These are phyloP conservation scores for Drosophila neonasuta DNA, from an alignment of 2,888 invertebrate species.

Conservation along the genomic window DNA sequence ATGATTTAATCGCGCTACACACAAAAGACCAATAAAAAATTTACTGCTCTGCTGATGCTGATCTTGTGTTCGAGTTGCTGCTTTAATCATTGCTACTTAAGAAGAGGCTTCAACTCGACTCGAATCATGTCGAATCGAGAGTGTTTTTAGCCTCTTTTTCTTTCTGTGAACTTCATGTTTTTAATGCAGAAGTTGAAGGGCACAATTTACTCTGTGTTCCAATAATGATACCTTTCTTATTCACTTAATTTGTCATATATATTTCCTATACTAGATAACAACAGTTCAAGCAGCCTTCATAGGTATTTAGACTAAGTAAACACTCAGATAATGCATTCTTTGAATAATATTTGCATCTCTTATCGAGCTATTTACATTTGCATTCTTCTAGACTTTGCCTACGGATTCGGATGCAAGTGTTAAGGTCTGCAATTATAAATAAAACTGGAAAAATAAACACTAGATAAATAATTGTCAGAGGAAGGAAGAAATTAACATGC, in stretches of 20 bases:
- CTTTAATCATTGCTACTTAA: conserved; percentile 17
- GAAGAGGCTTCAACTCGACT: conserved; percentile 1
- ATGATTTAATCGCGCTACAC: conserved; percentile 42
- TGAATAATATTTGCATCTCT: conserved; percentile 21
- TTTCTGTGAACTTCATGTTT: background rate
- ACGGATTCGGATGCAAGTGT: background rate
- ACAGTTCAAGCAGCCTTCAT: background rate
- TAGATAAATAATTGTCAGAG: background rate
- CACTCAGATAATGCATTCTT: background rate
- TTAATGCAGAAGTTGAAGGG: background rate
- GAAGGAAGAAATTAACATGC: conserved; percentile 3
- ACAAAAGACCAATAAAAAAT: conserved; percentile 15
- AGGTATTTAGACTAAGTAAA: conserved; percentile 6
- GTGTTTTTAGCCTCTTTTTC: conserved; percentile 7
- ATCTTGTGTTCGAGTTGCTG: conserved; percentile 2
- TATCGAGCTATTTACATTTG: conserved; percentile 5
- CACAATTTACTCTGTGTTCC: too few species aligned
- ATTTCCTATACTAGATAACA: too few species aligned
- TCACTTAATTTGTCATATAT: too few species aligned
- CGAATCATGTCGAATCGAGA: conserved; percentile 7
- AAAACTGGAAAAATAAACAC: background rate
- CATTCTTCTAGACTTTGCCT: conserved; percentile 7
- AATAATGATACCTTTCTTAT: too few species aligned
- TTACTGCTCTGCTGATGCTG: conserved; percentile 1
- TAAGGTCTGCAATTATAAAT: background rate